These are phyloP conservation scores for Euproctis similis DNA, from an alignment of 2,888 invertebrate species.

Conservation along the genomic window DNA sequence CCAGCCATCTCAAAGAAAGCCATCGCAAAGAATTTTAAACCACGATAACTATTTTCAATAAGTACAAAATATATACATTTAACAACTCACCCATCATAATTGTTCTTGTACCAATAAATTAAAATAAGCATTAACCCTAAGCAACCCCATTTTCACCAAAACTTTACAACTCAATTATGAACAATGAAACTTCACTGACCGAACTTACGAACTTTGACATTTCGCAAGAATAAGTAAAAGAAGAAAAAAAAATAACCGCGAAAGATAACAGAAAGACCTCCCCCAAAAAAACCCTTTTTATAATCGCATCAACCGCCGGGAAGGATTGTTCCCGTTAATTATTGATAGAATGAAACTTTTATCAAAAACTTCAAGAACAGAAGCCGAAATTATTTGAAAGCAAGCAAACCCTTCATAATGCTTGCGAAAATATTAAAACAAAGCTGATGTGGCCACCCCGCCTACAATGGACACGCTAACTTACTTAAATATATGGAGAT, in stretches of 20 bases:
- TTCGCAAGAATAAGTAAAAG: constrained; percentile 38
- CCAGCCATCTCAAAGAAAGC: too few relatives aligned
- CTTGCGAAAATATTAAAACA: constrained; percentile 76
- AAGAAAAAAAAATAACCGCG: constrained; percentile 55
- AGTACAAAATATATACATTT: too few relatives aligned
- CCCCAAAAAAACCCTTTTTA: too few relatives aligned
- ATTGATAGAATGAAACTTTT: constrained; percentile 76
- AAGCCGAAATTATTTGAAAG: constrained; percentile 76
- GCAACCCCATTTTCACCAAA: constrained; percentile 33
- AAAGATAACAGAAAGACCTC: constrained; percentile 57
- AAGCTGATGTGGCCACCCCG: constrained; percentile 71
- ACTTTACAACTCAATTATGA: constrained; percentile 42
- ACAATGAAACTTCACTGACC: constrained; percentile 38
- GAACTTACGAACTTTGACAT: constrained; percentile 30
- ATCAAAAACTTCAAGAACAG: constrained; percentile 75
- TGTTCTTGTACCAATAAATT: constrained; percentile 26
- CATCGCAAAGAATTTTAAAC: too few relatives aligned
- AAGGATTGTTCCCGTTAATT: constrained; percentile 72
- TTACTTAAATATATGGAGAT: too few relatives aligned
- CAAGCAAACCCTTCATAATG: constrained; percentile 75
- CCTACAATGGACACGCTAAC: constrained; percentile 55
- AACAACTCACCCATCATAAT: constrained; percentile 16
- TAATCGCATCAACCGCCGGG: constrained; percentile 68
- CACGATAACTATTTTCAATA: too few relatives aligned
- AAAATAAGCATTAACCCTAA: constrained; percentile 24